Conservation (phyloP, 2,888 invertebrate genomes). For the Agrotis ipsilon region DNA sequence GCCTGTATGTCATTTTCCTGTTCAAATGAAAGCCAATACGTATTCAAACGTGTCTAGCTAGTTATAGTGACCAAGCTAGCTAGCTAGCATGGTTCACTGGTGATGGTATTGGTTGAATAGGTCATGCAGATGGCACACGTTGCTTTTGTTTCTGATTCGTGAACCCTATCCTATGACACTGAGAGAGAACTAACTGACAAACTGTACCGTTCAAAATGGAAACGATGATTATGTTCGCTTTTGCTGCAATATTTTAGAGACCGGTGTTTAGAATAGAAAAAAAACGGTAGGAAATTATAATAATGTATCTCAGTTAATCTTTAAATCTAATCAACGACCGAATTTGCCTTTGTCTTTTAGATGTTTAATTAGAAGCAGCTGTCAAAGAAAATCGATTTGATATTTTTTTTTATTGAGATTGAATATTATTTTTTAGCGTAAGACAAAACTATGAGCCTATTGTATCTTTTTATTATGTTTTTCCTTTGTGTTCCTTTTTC, state of each 20-base stretch:
- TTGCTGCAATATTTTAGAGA: neutral
- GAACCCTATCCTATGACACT: slow-evolving; percentile 49
- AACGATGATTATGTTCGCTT: neutral
- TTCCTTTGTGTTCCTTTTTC: too few relatives aligned
- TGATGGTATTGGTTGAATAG: slow-evolving; percentile 34
- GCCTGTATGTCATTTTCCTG: neutral
- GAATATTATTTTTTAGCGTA: too few relatives aligned
- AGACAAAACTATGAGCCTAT: neutral
- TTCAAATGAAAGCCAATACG: neutral
- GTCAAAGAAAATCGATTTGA: too few relatives aligned
- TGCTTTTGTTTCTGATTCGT: slow-evolving; percentile 33
- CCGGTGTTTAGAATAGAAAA: too few relatives aligned
- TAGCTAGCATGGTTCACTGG: slow-evolving; percentile 27
- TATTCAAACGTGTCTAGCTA: neutral
- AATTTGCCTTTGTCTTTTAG: too few relatives aligned
- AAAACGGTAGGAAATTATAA: too few relatives aligned
- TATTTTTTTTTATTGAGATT: too few relatives aligned
- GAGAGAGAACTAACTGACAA: neutral
- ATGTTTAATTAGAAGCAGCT: too few relatives aligned
- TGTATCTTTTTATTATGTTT: too few relatives aligned
- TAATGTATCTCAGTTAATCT: neutral
- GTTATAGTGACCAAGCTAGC: slow-evolving; percentile 9
- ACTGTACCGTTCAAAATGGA: neutral
- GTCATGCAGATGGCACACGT: slow-evolving; percentile 44
- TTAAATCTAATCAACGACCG: too few relatives aligned